Conservation (phyloP, 2,113 vertebrate genomes). For the Sapayoa aenigma region DNA sequence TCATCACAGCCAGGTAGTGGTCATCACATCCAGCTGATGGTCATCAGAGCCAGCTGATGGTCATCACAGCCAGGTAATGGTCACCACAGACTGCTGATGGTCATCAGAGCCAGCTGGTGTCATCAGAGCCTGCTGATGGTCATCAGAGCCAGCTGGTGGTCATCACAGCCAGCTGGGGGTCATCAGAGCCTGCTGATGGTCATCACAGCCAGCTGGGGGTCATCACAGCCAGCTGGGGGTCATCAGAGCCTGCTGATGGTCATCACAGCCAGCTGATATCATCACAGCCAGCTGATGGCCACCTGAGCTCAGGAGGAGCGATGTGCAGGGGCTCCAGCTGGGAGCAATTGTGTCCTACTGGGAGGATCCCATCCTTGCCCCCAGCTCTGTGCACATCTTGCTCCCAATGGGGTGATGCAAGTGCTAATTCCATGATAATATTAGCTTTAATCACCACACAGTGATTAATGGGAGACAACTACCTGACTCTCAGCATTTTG, state of each 20-base stretch:
- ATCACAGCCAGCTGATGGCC: background rate
- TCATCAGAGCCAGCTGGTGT: background rate
- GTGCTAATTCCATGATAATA: accelerated
- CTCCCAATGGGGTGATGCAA: accelerated
- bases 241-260: background rate
- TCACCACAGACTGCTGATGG: too few species aligned
- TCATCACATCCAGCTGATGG: background rate
- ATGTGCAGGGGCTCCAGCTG: background rate
- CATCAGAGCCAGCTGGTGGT: too few species aligned
- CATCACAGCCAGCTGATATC: too few species aligned
- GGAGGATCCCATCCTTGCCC: background rate
- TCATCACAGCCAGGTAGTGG: background rate
- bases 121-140: background rate
- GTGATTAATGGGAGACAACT: background rate
- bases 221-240: background rate
- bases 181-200: too few species aligned
- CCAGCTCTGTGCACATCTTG: too few species aligned
- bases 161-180: background rate
- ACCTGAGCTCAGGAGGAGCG: too few species aligned
- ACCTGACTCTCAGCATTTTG: background rate
- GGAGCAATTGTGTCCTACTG: background rate
- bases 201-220: too few species aligned
- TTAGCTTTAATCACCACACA: accelerated
- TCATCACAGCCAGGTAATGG: background rate
- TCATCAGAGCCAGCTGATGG: background rate